A percentile compares a stretch with the other conserved stretches of the same genome.
These are phyloP conservation scores for Entomyzon cyanotis DNA, from an alignment of 2,113 vertebrate genomes.

Conservation along the genomic window DNA sequence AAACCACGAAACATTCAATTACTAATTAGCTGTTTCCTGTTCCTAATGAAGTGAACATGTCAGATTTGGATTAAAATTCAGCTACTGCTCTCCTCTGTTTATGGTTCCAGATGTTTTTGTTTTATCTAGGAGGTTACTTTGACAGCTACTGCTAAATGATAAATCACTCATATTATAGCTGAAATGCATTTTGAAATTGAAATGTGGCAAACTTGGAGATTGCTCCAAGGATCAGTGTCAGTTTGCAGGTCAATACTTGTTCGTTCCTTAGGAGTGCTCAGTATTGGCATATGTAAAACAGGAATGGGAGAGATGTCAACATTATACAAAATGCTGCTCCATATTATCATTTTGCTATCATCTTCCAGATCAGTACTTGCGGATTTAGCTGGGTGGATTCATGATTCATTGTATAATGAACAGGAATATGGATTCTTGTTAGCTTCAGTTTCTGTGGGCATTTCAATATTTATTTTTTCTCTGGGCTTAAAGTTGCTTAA, in stretches of 20 bases:
- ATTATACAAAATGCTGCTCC: conserved; percentile 29
- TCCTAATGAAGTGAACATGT: conserved; percentile 79
- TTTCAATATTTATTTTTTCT: conserved; percentile 33
- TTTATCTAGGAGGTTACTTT: conserved; percentile 83
- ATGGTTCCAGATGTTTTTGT: conserved; percentile 85
- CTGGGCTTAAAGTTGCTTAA: conserved; percentile 24
- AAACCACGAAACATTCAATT: conserved; percentile 76
- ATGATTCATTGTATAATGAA: conserved; percentile 33
- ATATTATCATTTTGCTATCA: conserved; percentile 54
- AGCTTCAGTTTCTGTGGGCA: conserved; percentile 7
- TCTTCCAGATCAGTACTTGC: conserved; percentile 26
- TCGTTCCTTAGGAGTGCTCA: conserved; percentile 30
- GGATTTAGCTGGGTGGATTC: conserved; percentile 9
- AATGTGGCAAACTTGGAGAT: conserved; percentile 77
- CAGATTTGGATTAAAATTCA: conserved; percentile 82
- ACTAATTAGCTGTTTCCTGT: conserved; percentile 83
- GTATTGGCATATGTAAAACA: conserved; percentile 67
- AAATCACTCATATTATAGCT: conserved; percentile 83
- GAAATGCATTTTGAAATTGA: conserved; percentile 83
- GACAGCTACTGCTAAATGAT: conserved; percentile 85
- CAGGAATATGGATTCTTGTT: conserved; percentile 32
- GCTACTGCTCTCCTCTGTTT: conserved; percentile 75
- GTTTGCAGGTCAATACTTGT: conserved; percentile 67
- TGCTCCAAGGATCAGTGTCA: conserved; percentile 70
- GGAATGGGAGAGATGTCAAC: conserved; percentile 35